Evolutionary conservation across 92 coral and sea anemone genomes (phyloP), one percentile per base, ranked within the genome.

Genomic region (Galaxea fascicularis): DNA sequence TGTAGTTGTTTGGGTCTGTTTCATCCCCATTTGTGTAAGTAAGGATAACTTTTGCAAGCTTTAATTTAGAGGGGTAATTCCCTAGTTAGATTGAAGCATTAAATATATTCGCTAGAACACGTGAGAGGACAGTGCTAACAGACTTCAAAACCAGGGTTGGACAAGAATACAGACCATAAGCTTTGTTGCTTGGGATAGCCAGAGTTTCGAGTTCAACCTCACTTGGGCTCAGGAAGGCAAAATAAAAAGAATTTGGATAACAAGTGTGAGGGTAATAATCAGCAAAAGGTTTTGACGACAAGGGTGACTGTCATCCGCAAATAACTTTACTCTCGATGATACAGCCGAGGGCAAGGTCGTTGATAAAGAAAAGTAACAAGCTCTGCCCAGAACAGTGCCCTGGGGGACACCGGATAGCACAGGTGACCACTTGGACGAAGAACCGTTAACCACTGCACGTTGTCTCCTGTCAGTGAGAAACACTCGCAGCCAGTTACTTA

Each of bases 101-200:
- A 18, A 78, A 57, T 58, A 77, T 77, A 56, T 77, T 62, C 11
- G 84, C 49, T 24, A 79, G 51, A 52, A 51, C 22, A 62, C 39
- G n/a, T 22, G 58, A 60, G 11, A 79, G 46, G n/a, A 52, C 65
- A 47, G 46, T 41, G 27, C 67, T 68, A 4, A 51, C 76, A 29
- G 56, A 68, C 28, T 47, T 79, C 41, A 79, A 30, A 46, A 79
- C 21, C 17, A 9, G 77, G 25, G 84, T 18, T 65, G 74, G 84
- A 67, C 84, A 79, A n/a, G 74, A 79, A 53, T 45, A 79, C 39
- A 65, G 71, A 64, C 84, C 84, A 62, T 62, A 44, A 28, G 74
- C 29, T 44, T 79, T 79, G 59, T 64, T 79, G 74, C 41, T 63
- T 27, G 84, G 35, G 11, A 60, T 77, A 29, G 41, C 13, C 58